Evolutionary conservation across 2,113 vertebrate genomes (phyloP).

Genomic region (Ploceus nigricollis): DNA sequence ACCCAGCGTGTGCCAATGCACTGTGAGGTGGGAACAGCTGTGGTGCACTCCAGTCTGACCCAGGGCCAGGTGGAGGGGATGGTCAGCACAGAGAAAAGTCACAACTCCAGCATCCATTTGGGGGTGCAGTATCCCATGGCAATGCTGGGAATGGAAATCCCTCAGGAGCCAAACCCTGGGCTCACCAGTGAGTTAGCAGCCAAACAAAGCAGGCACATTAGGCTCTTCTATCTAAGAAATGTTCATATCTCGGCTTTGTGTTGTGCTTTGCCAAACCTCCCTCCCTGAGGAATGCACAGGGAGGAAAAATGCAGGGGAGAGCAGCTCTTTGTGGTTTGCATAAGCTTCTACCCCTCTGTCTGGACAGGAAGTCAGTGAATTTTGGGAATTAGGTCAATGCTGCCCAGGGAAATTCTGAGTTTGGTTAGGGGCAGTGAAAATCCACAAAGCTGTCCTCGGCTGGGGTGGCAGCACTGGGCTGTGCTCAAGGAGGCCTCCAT

Average conservation of each 20-base stretch:
- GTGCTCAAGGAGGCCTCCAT: neutral
- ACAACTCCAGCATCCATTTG: neutral
- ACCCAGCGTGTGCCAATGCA: neutral
- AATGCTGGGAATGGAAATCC: neutral
- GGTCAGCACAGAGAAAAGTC: neutral
- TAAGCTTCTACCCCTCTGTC: neutral
- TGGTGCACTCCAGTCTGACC: accelerated
- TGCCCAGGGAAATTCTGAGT: neutral
- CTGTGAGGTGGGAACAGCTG: neutral
- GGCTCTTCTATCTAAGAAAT: neutral
- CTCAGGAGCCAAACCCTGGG: neutral
- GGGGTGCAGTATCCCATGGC: neutral
- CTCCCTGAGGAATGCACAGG: neutral
- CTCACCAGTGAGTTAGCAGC: neutral
- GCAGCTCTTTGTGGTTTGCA: neutral
- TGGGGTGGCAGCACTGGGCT: neutral
- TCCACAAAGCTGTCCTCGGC: neutral
- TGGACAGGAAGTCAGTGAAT: neutral
- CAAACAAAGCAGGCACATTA: neutral
- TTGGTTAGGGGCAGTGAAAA: neutral
- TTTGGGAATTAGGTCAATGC: neutral
- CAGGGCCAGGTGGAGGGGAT: neutral
- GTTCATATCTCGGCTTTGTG: neutral
- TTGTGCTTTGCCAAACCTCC: neutral
- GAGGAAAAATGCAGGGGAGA: neutral